Evolutionary conservation across 2,113 vertebrate species (phyloP), one percentile per base, ranked within the genome.

Genomic region (Myrmecophaga tridactyla): DNA sequence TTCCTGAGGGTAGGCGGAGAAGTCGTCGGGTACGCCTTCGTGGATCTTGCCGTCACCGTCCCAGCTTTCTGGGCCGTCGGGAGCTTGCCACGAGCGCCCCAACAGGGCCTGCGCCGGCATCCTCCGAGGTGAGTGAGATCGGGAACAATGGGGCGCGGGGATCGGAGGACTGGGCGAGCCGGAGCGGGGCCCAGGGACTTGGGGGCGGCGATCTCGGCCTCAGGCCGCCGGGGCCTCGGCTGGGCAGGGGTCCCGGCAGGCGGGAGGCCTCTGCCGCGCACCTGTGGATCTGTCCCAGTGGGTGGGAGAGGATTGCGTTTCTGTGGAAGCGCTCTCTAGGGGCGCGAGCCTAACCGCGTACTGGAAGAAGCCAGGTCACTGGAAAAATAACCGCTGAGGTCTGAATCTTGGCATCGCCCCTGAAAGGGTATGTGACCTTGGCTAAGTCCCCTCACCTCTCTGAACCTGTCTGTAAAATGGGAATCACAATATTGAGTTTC

Each of bases 21-120:
- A 97, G 97, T 95, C 97, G 97, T 39, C 96, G 96, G 63, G 97
- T 97, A 39, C 96, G 97, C 73, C 97, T 97, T 53, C 97, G 97
- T 25, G 97, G 96, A 14, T 96, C 94, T 39, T 97, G 97, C 94
- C 76, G 97, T 56, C 97, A 96, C 89, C 93, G 97, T n/a, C 97
- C 97, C 2, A 95, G 86, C 96, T 48, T 97, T 15, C 43, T 91
- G 80, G 76, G 94, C 93, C 95, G 93, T 4, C 83, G 84, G 63
- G 97, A 96, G 75, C 93, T 97, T 53, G 65, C 83, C 34, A 13
- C 93, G 1, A 81, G 90, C 58, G 77, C 73, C 39, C 2, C 95
- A 0, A 77, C 73, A 15, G n/a, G 85, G 88, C 60, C 85, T 58
- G 87, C 93, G 48, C 27, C 77, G 7, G 88, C 81, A 1, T 83